phyloP scores from a whole-genome alignment of 2,888 invertebrate genomes.

The Imbricaverruca yamaguchii region DNA sequence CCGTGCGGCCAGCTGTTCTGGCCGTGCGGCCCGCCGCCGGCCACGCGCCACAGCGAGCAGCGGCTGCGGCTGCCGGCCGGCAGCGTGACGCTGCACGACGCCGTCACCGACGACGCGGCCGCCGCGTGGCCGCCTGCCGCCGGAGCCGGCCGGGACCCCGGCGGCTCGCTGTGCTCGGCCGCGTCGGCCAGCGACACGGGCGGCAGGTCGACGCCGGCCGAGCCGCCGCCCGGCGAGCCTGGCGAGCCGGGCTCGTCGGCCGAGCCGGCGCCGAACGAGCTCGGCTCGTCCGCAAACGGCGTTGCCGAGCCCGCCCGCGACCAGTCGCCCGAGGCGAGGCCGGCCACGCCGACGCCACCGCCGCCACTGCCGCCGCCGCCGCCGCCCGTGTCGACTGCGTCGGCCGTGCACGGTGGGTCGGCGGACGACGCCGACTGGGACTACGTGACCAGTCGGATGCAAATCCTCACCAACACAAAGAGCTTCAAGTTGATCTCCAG shows the following conservation, averaged over 20 bases:
- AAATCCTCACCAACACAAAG: conserved; percentile 9
- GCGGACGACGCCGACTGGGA: conserved; percentile 10
- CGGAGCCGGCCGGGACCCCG: background rate
- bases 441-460: conserved; percentile 10
- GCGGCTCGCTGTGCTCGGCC: background rate
- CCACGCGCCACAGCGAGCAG: background rate
- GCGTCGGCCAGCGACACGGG: background rate
- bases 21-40: conserved; percentile 12
- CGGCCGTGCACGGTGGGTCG: background rate
- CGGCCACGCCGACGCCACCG: background rate
- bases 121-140: background rate
- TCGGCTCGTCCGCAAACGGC: background rate
- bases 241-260: no score
- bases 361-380: background rate
- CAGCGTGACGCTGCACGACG: background rate
- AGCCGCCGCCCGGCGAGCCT: background rate
- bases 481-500: conserved; percentile 2
- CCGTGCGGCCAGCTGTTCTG: background rate
- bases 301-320: background rate
- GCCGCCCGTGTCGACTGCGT: background rate
- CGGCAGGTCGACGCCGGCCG: background rate
- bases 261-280: no score
- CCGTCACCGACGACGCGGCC: background rate
- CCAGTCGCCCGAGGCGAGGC: background rate
- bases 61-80: background rate